phyloP scores from a whole-genome alignment of 2,797 vertebrate genomes.

The Pangasius djambal region DNA sequence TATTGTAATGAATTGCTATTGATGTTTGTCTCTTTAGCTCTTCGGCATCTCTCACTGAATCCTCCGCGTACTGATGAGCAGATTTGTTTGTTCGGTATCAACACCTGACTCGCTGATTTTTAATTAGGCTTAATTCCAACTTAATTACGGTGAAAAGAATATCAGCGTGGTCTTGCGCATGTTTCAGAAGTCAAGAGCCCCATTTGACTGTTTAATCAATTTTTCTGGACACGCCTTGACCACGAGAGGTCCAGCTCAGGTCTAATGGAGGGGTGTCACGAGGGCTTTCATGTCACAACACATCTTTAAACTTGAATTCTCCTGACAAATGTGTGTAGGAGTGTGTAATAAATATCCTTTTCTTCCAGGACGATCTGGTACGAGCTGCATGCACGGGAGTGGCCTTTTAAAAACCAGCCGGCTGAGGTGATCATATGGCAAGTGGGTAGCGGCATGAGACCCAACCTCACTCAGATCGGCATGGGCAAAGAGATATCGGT shows the following conservation, averaged over 20 bases:
- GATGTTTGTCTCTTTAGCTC: neutral
- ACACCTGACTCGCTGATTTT: constrained; percentile 48
- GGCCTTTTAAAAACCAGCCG: constrained; percentile 98
- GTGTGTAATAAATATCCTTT: neutral
- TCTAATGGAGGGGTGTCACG: neutral
- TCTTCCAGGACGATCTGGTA: constrained; percentile 94
- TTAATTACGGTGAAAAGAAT: constrained; percentile 42
- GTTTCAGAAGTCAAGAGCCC: constrained; percentile 30
- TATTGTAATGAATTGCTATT: neutral
- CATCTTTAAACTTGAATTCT: neutral
- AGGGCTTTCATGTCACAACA: neutral
- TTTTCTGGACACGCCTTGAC: constrained; percentile 21
- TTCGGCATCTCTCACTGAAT: neutral
- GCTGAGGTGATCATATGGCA: constrained; percentile 99
- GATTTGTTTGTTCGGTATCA: constrained; percentile 28
- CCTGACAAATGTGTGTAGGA: neutral
- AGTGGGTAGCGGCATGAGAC: constrained; percentile 94
- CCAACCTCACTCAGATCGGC: constrained; percentile 94
- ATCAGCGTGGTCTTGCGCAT: constrained; percentile 23
- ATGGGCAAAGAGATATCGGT: constrained; percentile 99
- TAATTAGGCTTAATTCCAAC: constrained; percentile 51
- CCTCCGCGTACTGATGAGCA: neutral
- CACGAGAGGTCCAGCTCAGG: neutral
- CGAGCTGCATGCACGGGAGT: constrained; percentile 95
- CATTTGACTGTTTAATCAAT: constrained; percentile 45